Evolutionary conservation across 2,113 vertebrate species (phyloP).

Genomic region (Cololabis saira): DNA sequence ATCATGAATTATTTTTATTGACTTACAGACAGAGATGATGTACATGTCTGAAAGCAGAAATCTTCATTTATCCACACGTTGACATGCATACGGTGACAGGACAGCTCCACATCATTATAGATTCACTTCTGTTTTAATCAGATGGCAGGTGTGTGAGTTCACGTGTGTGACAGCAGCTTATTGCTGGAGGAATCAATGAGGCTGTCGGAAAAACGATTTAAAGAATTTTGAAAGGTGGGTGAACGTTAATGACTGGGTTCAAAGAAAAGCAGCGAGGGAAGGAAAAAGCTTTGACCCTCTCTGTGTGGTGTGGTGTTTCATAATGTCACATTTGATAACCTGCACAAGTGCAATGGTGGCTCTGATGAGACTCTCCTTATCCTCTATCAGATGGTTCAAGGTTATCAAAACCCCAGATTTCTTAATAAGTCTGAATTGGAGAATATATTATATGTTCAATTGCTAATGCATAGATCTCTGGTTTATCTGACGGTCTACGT

Average conservation of each 20-base stretch:
- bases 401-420: not conserved
- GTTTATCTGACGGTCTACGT: not conserved
- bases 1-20: too few relatives aligned
- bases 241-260: not conserved
- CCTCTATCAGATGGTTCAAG: conserved; percentile 5
- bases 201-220: not conserved
- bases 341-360: conserved; percentile 10
- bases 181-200: not conserved
- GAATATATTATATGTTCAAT: not conserved
- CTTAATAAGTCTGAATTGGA: not conserved
- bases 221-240: not conserved
- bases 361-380: conserved; percentile 6
- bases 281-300: not conserved
- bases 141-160: too few relatives aligned
- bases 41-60: too few relatives aligned
- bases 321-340: conserved; percentile 25
- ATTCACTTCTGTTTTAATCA: too few relatives aligned
- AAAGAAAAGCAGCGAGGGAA: too few relatives aligned
- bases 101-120: too few relatives aligned
- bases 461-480: not conserved
- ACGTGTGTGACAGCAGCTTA: too few relatives aligned
- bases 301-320: not conserved
- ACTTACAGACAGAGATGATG: too few relatives aligned
- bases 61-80: too few relatives aligned
- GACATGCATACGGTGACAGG: too few relatives aligned